phyloP scores from a whole-genome alignment of 1,140 invertebrate species.

The Magallana gigas region DNA sequence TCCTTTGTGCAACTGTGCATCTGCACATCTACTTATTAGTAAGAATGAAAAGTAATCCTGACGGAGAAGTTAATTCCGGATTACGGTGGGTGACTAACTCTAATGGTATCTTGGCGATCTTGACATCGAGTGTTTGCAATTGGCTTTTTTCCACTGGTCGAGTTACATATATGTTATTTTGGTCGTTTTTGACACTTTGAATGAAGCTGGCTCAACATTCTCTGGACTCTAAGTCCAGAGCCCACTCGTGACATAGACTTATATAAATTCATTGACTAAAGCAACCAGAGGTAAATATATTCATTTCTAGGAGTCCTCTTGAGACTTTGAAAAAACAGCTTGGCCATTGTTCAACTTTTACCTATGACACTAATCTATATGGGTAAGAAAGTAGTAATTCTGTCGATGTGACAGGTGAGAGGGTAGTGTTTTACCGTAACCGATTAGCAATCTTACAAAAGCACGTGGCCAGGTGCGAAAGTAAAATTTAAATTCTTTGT shows the following conservation, averaged over 20 bases:
- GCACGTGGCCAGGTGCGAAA: slow-evolving; percentile 2
- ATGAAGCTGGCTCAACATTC: background rate
- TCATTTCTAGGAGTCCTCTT: slow-evolving; percentile 5
- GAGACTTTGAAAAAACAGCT: slow-evolving; percentile 21
- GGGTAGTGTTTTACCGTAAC: background rate
- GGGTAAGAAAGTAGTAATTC: background rate
- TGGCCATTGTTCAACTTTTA: slow-evolving; percentile 33
- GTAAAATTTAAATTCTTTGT: slow-evolving; percentile 19
- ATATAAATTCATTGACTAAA: slow-evolving; percentile 11
- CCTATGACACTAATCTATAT: slow-evolving; percentile 30
- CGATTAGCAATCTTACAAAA: slow-evolving; percentile 19
- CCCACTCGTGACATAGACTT: slow-evolving; percentile 12
- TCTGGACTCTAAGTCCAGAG: background rate
- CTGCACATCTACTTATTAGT: background rate
- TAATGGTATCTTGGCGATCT: slow-evolving; percentile 4
- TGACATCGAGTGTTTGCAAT: background rate
- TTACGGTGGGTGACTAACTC: background rate
- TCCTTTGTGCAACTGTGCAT: background rate
- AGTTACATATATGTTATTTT: slow-evolving; percentile 9
- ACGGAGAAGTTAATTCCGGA: background rate
- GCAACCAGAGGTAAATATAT: slow-evolving; percentile 14
- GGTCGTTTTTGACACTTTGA: slow-evolving; percentile 4
- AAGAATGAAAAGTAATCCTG: background rate
- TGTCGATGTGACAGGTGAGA: slow-evolving; percentile 15
- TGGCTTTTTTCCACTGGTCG: background rate